Percentiles rank a stretch among this genome's conserved stretches.
These are phyloP conservation scores for Bothrops jararaca DNA, from an alignment of 2,113 vertebrate species.

Conservation along the genomic window DNA sequence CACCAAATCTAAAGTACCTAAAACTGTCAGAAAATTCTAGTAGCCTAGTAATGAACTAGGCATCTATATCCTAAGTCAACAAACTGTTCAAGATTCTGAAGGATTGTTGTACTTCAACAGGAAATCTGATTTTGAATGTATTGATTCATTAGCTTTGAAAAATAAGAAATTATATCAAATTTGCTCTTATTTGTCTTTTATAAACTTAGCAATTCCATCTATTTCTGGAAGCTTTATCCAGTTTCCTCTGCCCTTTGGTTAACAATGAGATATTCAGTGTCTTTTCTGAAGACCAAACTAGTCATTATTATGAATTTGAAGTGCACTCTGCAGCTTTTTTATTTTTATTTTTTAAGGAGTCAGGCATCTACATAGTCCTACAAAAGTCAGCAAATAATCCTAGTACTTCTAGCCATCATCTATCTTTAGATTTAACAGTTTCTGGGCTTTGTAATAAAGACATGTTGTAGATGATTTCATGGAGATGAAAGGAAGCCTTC, in stretches of 20 bases:
- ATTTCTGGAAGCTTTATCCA: fast-evolving
- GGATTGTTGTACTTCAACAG: not conserved
- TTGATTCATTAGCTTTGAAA: not conserved
- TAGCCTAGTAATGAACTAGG: not conserved
- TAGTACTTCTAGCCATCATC: not conserved
- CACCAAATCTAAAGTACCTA: not conserved
- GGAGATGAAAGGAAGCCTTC: not conserved
- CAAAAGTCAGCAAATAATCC: constrained; percentile 13
- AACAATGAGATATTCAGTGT: not conserved
- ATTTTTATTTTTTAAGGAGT: not conserved
- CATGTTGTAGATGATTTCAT: not conserved
- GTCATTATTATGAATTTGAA: not conserved
- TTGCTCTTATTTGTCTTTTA: fast-evolving
- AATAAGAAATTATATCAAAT: fast-evolving
- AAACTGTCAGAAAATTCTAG: not conserved
- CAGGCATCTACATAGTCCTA: not conserved
- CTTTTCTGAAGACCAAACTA: not conserved
- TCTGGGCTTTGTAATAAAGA: constrained; percentile 5
- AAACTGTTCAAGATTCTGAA: not conserved
- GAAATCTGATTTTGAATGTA: not conserved
- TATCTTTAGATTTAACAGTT: not conserved
- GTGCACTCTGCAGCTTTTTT: not conserved
- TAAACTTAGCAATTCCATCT: fast-evolving
- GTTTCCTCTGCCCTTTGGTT: not conserved
- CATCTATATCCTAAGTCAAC: not conserved